Conservation (phyloP, 2,888 invertebrate genomes). For the Eumerus sabulonum region DNA sequence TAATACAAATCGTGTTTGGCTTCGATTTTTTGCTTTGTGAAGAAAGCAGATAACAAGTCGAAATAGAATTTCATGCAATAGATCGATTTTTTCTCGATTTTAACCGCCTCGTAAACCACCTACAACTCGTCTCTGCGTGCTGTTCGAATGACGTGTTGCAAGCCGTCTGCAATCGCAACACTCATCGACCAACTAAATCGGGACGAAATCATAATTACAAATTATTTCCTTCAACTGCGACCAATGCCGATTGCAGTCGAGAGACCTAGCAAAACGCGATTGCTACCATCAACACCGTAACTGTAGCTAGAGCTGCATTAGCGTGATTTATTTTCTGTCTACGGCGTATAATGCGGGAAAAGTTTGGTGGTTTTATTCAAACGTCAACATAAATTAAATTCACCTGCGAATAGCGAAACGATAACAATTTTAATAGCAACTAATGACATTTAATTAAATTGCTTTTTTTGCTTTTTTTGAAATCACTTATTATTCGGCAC, state of each 20-base stretch:
- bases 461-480: conserved; percentile 27
- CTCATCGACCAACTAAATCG: conserved; percentile 62
- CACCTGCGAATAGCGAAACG: conserved; percentile 61
- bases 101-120: conserved; percentile 17
- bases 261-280: conserved; percentile 7
- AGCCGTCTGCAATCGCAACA: conserved; percentile 34
- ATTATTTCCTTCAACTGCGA: conserved; percentile 57
- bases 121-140: conserved; percentile 5
- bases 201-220: conserved; percentile 67
- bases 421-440: conserved; percentile 67
- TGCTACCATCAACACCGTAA: not conserved
- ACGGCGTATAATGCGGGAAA: too few species aligned
- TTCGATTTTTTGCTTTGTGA: conserved; percentile 6
- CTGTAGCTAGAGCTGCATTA: conserved; percentile 7
- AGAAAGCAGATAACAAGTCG: conserved; percentile 23
- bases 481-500: not conserved
- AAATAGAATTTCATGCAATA: conserved; percentile 48
- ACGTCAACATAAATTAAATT: conserved; percentile 66
- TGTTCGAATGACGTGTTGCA: conserved; percentile 51
- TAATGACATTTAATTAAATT: conserved; percentile 68
- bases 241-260: conserved; percentile 16
- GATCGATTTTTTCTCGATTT: conserved; percentile 30
- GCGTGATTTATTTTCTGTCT: conserved; percentile 46
- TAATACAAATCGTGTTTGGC: conserved; percentile 59
- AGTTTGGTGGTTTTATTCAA: conserved; percentile 61